phyloP scores from a whole-genome alignment of 2,888 invertebrate species.

The Synanthedon vespiformis region DNA sequence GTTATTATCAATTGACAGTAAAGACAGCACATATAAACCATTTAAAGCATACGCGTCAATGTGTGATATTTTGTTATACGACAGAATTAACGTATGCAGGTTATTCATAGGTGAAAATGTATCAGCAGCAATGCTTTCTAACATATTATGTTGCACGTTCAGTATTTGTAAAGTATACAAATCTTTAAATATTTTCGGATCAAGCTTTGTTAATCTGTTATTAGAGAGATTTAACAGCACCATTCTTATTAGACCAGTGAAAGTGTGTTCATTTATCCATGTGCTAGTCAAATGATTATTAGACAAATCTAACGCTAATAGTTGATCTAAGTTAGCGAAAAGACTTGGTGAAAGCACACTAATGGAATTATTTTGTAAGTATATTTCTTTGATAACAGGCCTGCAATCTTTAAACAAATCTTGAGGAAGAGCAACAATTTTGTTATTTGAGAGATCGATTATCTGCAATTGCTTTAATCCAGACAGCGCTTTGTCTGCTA shows the following conservation, averaged over 20 bases:
- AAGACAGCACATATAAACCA: conserved; percentile 87
- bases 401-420: conserved; percentile 85
- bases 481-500: conserved; percentile 84
- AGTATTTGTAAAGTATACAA: conserved; percentile 88
- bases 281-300: conserved; percentile 87
- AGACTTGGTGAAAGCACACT: conserved; percentile 86
- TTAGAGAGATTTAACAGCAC: conserved; percentile 88
- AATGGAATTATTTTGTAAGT: conserved; percentile 92
- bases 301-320: conserved; percentile 86
- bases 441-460: conserved; percentile 90
- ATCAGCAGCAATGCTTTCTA: conserved; percentile 87
- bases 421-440: conserved; percentile 88
- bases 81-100: conserved; percentile 87
- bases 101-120: conserved; percentile 94
- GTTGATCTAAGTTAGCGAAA: conserved; percentile 85
- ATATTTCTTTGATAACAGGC: conserved; percentile 86
- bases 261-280: conserved; percentile 88
- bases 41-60: conserved; percentile 89
- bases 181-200: conserved; percentile 86
- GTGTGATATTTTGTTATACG: conserved; percentile 86
- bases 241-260: conserved; percentile 88
- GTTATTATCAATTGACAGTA: conserved; percentile 89
- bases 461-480: conserved; percentile 85
- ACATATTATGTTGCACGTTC: conserved; percentile 85
- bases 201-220: conserved; percentile 84